Evolutionary conservation across 2,113 vertebrate genomes (phyloP), one percentile per base, ranked within the genome.

Genomic region (Cervus canadensis): DNA sequence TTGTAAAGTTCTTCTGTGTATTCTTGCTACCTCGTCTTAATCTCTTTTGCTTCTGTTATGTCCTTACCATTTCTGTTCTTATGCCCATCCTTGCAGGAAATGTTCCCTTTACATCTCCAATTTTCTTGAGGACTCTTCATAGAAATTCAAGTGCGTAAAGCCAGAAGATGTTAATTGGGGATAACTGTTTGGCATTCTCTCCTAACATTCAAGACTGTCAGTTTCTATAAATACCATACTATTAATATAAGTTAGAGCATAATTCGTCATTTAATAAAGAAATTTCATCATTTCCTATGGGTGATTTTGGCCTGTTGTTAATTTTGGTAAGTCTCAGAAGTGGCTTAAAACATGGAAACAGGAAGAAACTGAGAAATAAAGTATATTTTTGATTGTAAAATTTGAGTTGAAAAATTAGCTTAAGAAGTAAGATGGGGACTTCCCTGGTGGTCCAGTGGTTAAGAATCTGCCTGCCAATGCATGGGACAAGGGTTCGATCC

Each of bases 231-330:
- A 92, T 89, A 87, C 26, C 76, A 60, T 12, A 96, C 33, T 50
- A 15, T 23, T 19, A 96, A 33, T 45, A 15, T 14, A 83, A 92
- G 19, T 45, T 14, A 79, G 16, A 87, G 64, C 25, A 97, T 60
- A 96, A 93, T 88, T 95, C 60, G 88, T 85, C 28, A 87, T 62
- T 90, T 60, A 94, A 76, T 25, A 84, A 83, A 87, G 59, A 85
- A 92, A 79, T 33, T 50, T 89, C 74, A 81, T 83, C 21, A 87
- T 54, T 89, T 94, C 26, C 45, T 57, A 60, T 71, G 48, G 74
- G 79, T 87, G 79, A 96, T 48, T 91, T 93, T 91, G 48, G 28
- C 43, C 26, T 78, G 33, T 43, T 56, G 6, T 83, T 95, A 95
- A 95, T 86, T 95, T 97, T 79, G 21, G 60, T 33, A 5, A 36